Conservation (phyloP, 1,140 invertebrate species). For the Periplaneta americana region DNA sequence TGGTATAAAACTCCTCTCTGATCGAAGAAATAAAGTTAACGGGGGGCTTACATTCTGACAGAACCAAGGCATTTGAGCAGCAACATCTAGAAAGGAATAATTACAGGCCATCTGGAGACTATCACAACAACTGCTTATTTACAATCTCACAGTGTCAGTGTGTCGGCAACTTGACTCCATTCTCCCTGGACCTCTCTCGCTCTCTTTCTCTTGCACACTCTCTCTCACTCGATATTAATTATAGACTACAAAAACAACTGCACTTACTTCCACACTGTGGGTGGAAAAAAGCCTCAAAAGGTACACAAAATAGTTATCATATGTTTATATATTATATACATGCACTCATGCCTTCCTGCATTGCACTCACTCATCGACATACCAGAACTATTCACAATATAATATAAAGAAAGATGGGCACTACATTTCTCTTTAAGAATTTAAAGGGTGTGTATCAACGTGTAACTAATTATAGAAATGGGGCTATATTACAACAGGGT, state of each 20-base stretch:
- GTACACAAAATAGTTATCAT: background rate
- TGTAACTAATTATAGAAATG: background rate
- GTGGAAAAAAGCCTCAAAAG: background rate
- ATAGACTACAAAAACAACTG: background rate
- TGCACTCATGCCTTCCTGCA: background rate
- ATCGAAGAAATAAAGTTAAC: background rate
- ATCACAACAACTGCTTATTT: background rate
- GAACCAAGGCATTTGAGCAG: background rate
- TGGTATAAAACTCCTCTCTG: background rate
- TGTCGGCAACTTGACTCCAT: background rate
- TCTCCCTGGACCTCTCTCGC: background rate
- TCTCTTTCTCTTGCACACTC: background rate
- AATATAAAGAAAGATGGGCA: background rate
- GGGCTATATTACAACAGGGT: background rate
- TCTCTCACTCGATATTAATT: no score
- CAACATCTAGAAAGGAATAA: background rate
- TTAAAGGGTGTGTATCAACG: background rate
- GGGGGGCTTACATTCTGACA: background rate
- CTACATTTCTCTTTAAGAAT: background rate
- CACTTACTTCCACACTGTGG: background rate
- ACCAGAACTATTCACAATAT: background rate
- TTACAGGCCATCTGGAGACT: background rate
- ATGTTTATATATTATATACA: background rate
- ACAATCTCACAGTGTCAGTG: background rate
- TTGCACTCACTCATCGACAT: background rate